A percentile compares a stretch with the other conserved stretches of the same genome.
phyloP scores from a whole-genome alignment of 2,797 vertebrate species.

The Eulemur albifrons region DNA sequence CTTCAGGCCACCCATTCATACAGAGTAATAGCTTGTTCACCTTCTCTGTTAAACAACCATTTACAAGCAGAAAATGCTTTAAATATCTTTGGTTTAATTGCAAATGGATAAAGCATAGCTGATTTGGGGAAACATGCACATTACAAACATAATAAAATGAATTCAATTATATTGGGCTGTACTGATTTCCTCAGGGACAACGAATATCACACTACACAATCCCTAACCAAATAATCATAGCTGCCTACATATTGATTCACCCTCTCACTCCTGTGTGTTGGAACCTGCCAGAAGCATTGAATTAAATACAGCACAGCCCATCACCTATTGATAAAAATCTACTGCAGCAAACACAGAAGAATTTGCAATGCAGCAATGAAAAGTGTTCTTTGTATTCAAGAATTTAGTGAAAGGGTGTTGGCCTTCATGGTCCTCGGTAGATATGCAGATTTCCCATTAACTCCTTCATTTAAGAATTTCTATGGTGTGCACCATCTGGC shows the following conservation, averaged over 20 bases:
- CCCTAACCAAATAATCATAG: neutral
- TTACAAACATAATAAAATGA: constrained; percentile 25
- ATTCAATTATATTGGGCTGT: neutral
- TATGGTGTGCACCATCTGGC: too few species aligned
- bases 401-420: neutral
- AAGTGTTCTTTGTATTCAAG: neutral
- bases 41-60: neutral
- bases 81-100: constrained; percentile 5
- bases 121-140: neutral
- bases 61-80: neutral
- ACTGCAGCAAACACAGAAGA: neutral
- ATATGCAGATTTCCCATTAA: neutral
- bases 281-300: neutral
- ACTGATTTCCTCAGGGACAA: neutral
- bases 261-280: neutral
- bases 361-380: neutral
- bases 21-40: neutral
- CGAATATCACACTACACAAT: neutral
- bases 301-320: neutral
- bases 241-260: neutral
- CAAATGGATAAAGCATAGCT: neutral
- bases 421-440: neutral
- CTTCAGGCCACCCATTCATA: neutral
- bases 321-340: constrained; percentile 7
- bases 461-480: neutral